A percentile compares a stretch with the other conserved stretches of the same genome.
Conservation (phyloP, 2,888 invertebrate species). For the Eumacrocentrus americanus region DNA sequence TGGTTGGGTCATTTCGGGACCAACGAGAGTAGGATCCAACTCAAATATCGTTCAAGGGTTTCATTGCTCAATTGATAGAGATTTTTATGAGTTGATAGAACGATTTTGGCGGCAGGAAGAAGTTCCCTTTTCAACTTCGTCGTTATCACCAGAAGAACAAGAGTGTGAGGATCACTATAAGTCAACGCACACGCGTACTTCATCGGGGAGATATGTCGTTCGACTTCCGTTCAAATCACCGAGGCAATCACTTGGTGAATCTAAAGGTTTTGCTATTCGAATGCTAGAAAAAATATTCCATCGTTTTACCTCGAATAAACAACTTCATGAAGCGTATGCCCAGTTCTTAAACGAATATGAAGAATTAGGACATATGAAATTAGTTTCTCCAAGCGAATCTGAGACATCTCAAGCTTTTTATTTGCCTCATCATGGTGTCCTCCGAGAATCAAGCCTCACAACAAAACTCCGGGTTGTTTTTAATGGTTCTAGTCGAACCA, state of each 20-base stretch:
- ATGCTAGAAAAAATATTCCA: not conserved
- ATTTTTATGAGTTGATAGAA: conserved; percentile 3
- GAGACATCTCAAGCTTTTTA: not conserved
- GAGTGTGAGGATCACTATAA: too few relatives aligned
- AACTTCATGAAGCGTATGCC: not conserved
- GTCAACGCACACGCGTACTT: too few relatives aligned
- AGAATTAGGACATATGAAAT: not conserved
- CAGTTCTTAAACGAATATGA: not conserved
- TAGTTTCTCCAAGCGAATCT: not conserved
- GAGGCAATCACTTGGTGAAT: not conserved
- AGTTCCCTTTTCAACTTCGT: too few relatives aligned
- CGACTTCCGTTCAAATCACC: not conserved
- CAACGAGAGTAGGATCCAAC: not conserved
- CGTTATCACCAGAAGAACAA: too few relatives aligned
- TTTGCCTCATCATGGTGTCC: not conserved
- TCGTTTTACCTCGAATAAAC: not conserved
- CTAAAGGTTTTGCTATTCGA: not conserved
- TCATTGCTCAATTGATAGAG: conserved; percentile 3
- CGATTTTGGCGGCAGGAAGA: conserved; percentile 31
- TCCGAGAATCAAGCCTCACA: not conserved
- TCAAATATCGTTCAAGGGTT: not conserved
- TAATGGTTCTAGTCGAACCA: not conserved
- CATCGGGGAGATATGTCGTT: too few relatives aligned
- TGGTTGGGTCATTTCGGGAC: conserved; percentile 23
- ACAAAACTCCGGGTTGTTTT: conserved; percentile 9